Percentiles rank a stretch among this genome's conserved stretches.
phyloP scores from a whole-genome alignment of 1,140 invertebrate species.

The Camponotus pennsylvanicus region DNA sequence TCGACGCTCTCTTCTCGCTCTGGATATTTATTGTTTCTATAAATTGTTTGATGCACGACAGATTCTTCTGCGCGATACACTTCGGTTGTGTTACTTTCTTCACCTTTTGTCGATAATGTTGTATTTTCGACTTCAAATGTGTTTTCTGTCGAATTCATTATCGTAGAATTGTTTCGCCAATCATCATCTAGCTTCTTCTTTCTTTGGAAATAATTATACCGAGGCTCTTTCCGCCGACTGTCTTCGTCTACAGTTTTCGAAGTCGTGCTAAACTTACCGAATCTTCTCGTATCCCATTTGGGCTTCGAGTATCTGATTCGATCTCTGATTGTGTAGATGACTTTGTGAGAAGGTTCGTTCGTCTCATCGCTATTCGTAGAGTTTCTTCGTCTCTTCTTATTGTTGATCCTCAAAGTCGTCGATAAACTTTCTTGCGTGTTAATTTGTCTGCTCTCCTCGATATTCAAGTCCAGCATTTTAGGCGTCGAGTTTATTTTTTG shows the following conservation, averaged over 20 bases:
- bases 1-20: background rate
- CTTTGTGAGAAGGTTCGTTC: constrained; percentile 49
- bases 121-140: background rate
- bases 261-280: constrained; percentile 72
- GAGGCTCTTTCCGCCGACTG: constrained; percentile 75
- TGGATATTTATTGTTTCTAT: background rate
- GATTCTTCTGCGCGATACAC: constrained; percentile 24
- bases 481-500: background rate
- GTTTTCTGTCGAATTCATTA: background rate
- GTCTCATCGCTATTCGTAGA: background rate
- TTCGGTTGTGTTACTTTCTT: constrained; percentile 16
- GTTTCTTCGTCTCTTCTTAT: constrained; percentile 1
- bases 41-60: constrained; percentile 1
- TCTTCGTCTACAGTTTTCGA: constrained; percentile 50
- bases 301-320: constrained; percentile 73
- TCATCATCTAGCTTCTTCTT: constrained; percentile 2
- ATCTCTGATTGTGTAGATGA: constrained; percentile 74
- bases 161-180: constrained; percentile 4
- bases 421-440: background rate
- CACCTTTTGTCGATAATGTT: background rate
- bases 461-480: background rate
- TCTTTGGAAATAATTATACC: constrained; percentile 70
- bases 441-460: background rate
- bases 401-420: background rate
- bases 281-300: constrained; percentile 31